Evolutionary conservation across 1,140 invertebrate genomes (phyloP).

Genomic region (Diorhabda sublineata): DNA sequence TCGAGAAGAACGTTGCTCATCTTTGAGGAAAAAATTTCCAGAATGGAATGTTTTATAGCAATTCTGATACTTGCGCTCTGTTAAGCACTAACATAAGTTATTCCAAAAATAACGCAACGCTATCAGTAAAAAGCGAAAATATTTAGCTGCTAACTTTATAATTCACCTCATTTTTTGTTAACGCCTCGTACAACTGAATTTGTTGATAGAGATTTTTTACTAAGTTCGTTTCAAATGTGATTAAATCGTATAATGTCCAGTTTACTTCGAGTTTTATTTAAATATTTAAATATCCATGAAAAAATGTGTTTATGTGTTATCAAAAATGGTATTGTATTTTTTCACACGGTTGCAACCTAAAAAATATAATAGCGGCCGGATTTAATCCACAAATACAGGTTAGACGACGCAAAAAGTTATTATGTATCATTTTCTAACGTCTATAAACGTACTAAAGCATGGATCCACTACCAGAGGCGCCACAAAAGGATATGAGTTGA

Average conservation of each 20-base stretch:
- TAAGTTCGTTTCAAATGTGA: no score
- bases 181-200: no score
- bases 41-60: no score
- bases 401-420: slow-evolving; percentile 24
- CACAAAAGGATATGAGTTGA: not conserved
- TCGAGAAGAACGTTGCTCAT: no score
- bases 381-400: slow-evolving; percentile 22
- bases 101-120: no score
- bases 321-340: slow-evolving; percentile 10
- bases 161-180: no score
- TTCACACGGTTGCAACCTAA: not conserved
- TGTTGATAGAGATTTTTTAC: no score
- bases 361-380: slow-evolving; percentile 25
- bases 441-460: slow-evolving; percentile 29
- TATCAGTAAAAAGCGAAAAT: no score
- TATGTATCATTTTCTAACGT: slow-evolving; percentile 34
- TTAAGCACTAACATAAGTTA: no score
- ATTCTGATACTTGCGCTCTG: no score
- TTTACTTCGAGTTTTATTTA: not conserved
- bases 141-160: no score
- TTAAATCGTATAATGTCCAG: slow-evolving; percentile 1
- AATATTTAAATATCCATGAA: slow-evolving; percentile 6
- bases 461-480: slow-evolving; percentile 15
- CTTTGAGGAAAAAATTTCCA: no score
- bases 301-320: slow-evolving; percentile 5